Base-by-base conservation (phyloP, 2,113 vertebrate species). In the Monopterus albus region DNA sequence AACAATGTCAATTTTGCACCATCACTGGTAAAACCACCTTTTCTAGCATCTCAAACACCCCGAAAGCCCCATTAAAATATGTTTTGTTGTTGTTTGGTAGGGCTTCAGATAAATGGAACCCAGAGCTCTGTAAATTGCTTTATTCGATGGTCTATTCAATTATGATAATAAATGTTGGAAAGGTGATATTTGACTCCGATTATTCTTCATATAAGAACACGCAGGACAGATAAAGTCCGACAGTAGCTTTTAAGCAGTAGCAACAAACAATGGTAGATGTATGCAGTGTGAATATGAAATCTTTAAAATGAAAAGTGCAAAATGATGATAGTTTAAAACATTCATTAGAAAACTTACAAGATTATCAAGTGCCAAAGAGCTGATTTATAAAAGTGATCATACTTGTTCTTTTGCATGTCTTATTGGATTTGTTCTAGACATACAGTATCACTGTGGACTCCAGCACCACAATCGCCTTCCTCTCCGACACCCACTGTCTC, bases 361-460 rank as follows among this genome's bases (percentile, higher is more conserved):
- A 46, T 31, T 15, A 31, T 31, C 4, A 60, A 31, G 13, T 17
- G 4, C 9, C 13, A 1, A 33, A 35, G 14, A 14, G 6, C 2
- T 28, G 3, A 46, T 38, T 6, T 17, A 26, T 57, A 6, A 49
- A 14, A 35, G 26, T 66, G 20, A 52, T 9, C 15, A 11, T 5
- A 42, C 1, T 1, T 13, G 7, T 49, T 40, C 7, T n/a, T 35
- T 65, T 43, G 7, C 3, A 3, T 49, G 5, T 56, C 5, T 60
- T 42, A 18, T 57, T 38, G 3, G 7, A 4, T 60, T 11, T 60
- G 57, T n/a, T 87, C 75, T 72, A 98, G 97, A 98, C 87, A 83
- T n/a, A n/a, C n/a, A n/a, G n/a, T 96, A 40, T 93, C 90, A 29
- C 93, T 93, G 18, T 98, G 96, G 96, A 93, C 94, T 67, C 93